Conservation (phyloP, 2,888 invertebrate genomes). For the Drosophila tripunctata region DNA sequence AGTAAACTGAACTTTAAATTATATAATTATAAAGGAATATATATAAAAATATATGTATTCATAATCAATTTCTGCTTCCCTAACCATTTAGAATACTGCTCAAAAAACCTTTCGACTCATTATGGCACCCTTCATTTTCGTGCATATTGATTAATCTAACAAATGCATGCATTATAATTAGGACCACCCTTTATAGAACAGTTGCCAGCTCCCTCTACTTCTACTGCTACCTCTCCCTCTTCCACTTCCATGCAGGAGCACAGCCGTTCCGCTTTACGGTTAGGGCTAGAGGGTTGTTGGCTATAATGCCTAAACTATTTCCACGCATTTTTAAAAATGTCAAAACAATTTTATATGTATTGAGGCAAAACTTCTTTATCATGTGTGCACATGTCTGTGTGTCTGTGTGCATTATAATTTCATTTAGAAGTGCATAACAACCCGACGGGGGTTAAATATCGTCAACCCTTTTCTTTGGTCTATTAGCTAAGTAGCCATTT, state of each 20-base stretch:
- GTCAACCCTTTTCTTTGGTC: slow-evolving; percentile 65
- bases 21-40: too few species aligned
- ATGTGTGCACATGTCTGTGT: slow-evolving; percentile 31
- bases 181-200: slow-evolving; percentile 57
- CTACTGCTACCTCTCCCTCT: too few species aligned
- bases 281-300: slow-evolving; percentile 54
- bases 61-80: background rate
- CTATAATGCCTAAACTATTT: slow-evolving; percentile 46
- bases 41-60: too few species aligned
- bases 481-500: slow-evolving; percentile 81
- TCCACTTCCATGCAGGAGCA: too few species aligned
- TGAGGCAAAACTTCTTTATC: slow-evolving; percentile 23
- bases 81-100: slow-evolving; percentile 10
- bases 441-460: slow-evolving; percentile 75
- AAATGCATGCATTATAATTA: slow-evolving; percentile 72
- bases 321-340: slow-evolving; percentile 75
- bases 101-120: slow-evolving; percentile 18
- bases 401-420: slow-evolving; percentile 68
- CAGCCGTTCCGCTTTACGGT: slow-evolving; percentile 63
- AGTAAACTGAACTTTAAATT: background rate
- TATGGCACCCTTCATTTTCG: slow-evolving; percentile 7
- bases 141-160: slow-evolving; percentile 55
- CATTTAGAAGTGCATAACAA: slow-evolving; percentile 60
- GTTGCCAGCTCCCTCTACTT: background rate
- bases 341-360: slow-evolving; percentile 72